Percentiles rank a stretch among this genome's conserved stretches.
These are phyloP conservation scores for Polylopha cassiicola DNA, from an alignment of 2,888 invertebrate species.

Conservation along the genomic window DNA sequence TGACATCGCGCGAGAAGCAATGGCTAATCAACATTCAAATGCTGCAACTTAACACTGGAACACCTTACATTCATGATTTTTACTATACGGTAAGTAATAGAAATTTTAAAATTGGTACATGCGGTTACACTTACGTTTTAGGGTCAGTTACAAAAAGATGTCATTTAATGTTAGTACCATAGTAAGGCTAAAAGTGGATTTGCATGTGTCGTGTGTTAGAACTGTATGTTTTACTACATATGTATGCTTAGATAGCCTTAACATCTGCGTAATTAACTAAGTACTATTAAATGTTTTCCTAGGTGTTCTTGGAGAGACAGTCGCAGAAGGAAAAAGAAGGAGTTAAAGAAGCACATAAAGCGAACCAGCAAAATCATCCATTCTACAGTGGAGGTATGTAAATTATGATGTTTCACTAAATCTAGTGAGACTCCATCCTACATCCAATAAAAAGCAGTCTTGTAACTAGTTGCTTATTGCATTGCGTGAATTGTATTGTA, in stretches of 20 bases:
- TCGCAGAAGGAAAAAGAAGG: constrained; percentile 78
- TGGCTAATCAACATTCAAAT: constrained; percentile 98
- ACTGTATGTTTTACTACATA: too few relatives aligned
- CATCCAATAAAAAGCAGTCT: too few relatives aligned
- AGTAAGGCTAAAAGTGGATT: too few relatives aligned
- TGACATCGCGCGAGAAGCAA: constrained; percentile 96
- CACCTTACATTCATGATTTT: constrained; percentile 97
- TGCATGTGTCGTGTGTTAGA: too few relatives aligned
- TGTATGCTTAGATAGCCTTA: too few relatives aligned
- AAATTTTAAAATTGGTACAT: too few relatives aligned
- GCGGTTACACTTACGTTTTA: too few relatives aligned
- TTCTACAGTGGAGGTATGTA: constrained; percentile 66
- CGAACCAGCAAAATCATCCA: constrained; percentile 80
- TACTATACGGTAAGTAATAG: constrained; percentile 86
- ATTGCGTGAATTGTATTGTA: too few relatives aligned
- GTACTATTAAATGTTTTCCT: constrained; percentile 24
- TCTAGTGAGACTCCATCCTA: too few relatives aligned
- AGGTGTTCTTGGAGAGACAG: constrained; percentile 82
- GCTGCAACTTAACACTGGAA: constrained; percentile 94
- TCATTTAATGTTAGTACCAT: too few relatives aligned
- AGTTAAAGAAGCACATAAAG: constrained; percentile 79
- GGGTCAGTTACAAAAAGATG: too few relatives aligned
- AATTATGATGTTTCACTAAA: neutral
- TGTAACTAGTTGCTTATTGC: too few relatives aligned
- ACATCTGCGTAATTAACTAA: neutral